phyloP scores from a whole-genome alignment of 2,797 vertebrate genomes.

The Sciurus vulgaris region DNA sequence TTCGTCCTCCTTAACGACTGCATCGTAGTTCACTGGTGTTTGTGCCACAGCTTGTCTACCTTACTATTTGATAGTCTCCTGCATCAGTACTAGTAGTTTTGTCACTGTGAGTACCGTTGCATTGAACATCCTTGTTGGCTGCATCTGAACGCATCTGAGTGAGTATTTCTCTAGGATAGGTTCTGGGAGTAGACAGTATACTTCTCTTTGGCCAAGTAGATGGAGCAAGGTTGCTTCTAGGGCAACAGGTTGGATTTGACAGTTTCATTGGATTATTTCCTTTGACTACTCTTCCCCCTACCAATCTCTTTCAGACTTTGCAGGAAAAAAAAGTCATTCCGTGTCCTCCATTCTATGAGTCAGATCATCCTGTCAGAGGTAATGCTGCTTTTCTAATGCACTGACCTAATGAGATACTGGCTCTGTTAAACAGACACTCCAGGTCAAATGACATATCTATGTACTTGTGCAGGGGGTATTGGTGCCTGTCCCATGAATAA shows the following conservation, averaged over 20 bases:
- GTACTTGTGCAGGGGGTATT: background rate
- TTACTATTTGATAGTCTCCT: no score
- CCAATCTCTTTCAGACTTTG: constrained; percentile 89
- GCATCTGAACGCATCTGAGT: fast-evolving
- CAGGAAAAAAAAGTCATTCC: constrained; percentile 97
- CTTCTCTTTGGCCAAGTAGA: background rate
- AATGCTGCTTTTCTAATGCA: background rate
- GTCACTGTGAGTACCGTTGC: background rate
- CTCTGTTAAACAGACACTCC: background rate
- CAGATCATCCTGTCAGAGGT: constrained; percentile 97
- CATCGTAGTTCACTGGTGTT: no score
- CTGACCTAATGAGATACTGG: background rate
- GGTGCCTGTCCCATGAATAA: background rate
- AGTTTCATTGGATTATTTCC: background rate
- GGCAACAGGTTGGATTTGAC: background rate
- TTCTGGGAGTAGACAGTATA: background rate
- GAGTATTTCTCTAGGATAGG: background rate
- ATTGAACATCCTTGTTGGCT: background rate
- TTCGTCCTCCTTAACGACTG: background rate
- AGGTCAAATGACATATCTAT: fast-evolving
- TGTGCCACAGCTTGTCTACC: fast-evolving
- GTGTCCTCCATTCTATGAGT: constrained; percentile 95
- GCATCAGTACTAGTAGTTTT: background rate
- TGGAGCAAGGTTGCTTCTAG: background rate
- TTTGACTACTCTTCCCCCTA: background rate